Base-by-base conservation (phyloP, 2,113 vertebrate genomes). In the Sorex araneus region DNA sequence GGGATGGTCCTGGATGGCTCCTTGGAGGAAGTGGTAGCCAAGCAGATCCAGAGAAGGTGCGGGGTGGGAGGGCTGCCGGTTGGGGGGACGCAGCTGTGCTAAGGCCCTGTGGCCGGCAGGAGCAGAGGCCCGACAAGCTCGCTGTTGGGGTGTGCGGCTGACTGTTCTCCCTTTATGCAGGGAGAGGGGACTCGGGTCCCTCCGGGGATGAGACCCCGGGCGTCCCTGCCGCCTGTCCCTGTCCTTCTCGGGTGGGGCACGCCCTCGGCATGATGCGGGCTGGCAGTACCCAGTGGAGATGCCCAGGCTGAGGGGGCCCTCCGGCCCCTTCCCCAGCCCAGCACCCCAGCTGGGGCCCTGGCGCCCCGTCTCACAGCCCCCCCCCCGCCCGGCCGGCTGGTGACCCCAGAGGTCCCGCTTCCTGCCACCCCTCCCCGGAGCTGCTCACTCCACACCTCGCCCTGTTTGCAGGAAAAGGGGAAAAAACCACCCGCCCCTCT, bases 51-150 rank as follows among this genome's bases (percentile, higher is more conserved):
- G 66, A 77, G 84, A 74, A 25, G n/a, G 27, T 57, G 3, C 0
- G 19, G 27, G 30, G 40, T n/a, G 1, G 6, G 43, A 1, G 19
- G 36, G 82, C 69, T 74, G 27, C 4, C 8, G 10, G 82, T 2
- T 16, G 74, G 16, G 28, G 32, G 23, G 32, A 21, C 21, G 10
- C 30, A 28, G 76, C 30, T 43, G 84, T 84, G 89, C 83, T 86
- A 93, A 94, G 92, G 79, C 70, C 92, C 92, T 84, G 92, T n/a
- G 83, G 80, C 47, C 0, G n/a, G 43, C 40, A 81, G 60, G 43
- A 34, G 16, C 36, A 27, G 75, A 0, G 4, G 1, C 5, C 3
- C 0, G n/a, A 32, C 23, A 40, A 8, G 19, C n/a, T 47, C 15
- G 0, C 19, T 30, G 60, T 74, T 16, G 64, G 69, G 64, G 47